Base-by-base conservation (phyloP, 2,888 invertebrate species). In the Meghimatium bilineatum region DNA sequence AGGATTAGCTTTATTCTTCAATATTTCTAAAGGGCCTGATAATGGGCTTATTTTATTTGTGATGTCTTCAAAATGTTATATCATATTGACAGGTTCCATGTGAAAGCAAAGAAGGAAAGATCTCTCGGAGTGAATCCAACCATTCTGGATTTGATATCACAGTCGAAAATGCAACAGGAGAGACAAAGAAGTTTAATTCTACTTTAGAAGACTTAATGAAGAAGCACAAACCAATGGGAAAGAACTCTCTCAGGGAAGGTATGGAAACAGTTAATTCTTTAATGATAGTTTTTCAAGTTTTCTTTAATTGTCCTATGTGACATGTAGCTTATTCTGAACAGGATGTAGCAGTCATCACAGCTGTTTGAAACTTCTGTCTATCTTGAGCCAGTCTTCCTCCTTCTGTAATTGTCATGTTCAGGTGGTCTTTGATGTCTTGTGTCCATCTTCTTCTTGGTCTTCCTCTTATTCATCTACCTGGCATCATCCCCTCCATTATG, bases 211-310 rank as follows among this genome's bases (percentile, higher is more conserved):
- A 91, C 69, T 86, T 91, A 38, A 77, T 90, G 32, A 88, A 86
- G 79, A 91, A 90, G 78, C 89, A 90, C 85, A 90, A 87, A 82
- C 89, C 88, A 34, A 87, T 88, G 78, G 88, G 88, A 32, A 90
- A 89, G 84, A 88, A 91, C 85, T 85, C 88, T 74, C 87, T 92
- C 1, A 87, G 91, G 87, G 92, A 92, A 86, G 92, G 92, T 91
- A 84, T 77, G 82, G 38, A 56, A 34, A 36, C 5, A 32, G n/a
- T 14, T 72, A 2, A n/a, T 3, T 26, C 38, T 71, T 26, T 20
- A 5, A 10, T 36, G 23, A 38, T 26, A 17, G 26, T 20, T 32
- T 66, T n/a, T 26, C 3, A 20, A 56, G 17, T 56, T 10, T 20
- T 56, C 56, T 23, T 20, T 14, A 56, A 56, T 56, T 14, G 56